Base-by-base conservation (phyloP, 2,888 invertebrate genomes). In the Dicranocentrus wangi region DNA sequence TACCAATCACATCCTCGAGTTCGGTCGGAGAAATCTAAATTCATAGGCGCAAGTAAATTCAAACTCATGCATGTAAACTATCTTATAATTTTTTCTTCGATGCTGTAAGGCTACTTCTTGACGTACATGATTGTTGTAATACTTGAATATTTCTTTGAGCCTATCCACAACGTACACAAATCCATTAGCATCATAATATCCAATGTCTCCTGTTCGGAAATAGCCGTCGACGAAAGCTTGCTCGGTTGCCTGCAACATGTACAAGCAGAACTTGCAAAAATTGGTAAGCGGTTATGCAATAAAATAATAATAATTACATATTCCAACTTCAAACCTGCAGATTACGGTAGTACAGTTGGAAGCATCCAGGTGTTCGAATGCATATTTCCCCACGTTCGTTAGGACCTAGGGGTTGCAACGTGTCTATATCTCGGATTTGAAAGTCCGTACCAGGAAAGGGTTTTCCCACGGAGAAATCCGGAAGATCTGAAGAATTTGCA, bases 71-170 rank as follows among this genome's bases (percentile, higher is more conserved):
- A 58, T 58, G 13, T 23, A 21, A 21, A 8, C 15, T 15, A 21
- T 2, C 21, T 23, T 5, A 32, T 3, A 21, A 25, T 58, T 10
- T 25, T 25, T 10, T 53, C 2, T 27, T 15, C 3, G 21, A 5
- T 19, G 13, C 58, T 10, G 2, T 17, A 8, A n/a, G n/a, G n/a
- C n/a, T n/a, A 3, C 21, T 61, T 8, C 27, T 8, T 17, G 17
- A 28, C 17, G 13, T 66, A 85, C 85, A 65, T 85, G 84, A 71
- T 84, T 78, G 47, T 81, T 70, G 8, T 25, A 75, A 32, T 83
- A 84, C 73, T 84, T 85, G 73, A 85, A 85, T 27, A 85, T 82
- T 61, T 85, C 85, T 32, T 85, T 85, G 23, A 78, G 39, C 27
- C 85, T 51, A 43, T 85, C 85, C 21, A 85, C 84, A n/a, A 85